These are phyloP conservation scores for Cyclophora albipunctata DNA, from an alignment of 2,888 invertebrate species.

Conservation along the genomic window DNA sequence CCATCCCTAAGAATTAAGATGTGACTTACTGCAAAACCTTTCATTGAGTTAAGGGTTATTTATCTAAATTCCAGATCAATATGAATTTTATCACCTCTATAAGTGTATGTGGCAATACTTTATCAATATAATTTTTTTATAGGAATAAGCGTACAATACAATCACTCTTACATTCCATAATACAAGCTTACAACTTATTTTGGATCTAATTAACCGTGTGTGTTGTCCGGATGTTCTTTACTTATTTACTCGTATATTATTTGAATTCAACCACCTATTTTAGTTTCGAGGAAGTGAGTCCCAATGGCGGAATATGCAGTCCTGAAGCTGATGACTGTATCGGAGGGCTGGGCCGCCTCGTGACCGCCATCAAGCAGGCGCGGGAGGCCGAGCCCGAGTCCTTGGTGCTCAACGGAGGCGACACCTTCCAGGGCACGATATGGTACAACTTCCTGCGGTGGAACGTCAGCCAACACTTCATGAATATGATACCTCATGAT, in stretches of 20 bases:
- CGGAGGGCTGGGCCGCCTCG: constrained; percentile 82
- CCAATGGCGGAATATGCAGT: constrained; percentile 73
- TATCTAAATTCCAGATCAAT: no score
- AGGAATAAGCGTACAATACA: no score
- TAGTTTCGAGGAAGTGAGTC: constrained; percentile 79
- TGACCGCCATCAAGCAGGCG: constrained; percentile 69
- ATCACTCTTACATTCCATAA: no score
- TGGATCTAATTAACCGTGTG: no score
- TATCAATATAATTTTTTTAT: no score
- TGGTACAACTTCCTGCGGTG: constrained; percentile 86
- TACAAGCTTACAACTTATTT: no score
- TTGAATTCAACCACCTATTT: no score
- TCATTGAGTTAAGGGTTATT: not conserved
- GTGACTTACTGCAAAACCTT: not conserved
- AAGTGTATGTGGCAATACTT: not conserved
- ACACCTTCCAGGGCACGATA: constrained; percentile 80
- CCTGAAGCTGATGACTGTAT: constrained; percentile 69
- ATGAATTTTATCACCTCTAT: no score
- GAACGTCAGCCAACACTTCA: constrained; percentile 83
- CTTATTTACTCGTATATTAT: no score
- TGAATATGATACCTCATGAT: constrained; percentile 85
- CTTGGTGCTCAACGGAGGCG: constrained; percentile 80
- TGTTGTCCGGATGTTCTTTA: no score
- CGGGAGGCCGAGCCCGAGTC: constrained; percentile 76
- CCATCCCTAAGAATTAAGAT: not conserved